Base-by-base conservation (phyloP, 2,888 invertebrate species). In the Phyto melanocephala region DNA sequence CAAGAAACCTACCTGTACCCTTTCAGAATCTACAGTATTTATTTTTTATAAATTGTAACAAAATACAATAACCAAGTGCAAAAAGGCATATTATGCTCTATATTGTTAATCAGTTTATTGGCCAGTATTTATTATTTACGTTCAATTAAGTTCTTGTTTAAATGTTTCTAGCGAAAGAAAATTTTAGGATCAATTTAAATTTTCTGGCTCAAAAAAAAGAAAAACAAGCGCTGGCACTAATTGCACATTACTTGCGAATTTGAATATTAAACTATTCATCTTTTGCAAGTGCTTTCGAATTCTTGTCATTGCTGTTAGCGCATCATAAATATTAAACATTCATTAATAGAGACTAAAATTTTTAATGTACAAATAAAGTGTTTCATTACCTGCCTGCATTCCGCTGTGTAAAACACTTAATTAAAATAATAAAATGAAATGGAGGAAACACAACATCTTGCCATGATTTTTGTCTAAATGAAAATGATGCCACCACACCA, bases 301-400 rank as follows among this genome's bases (percentile, higher is more conserved):
- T 47, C 22, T 24, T 54, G 15, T 42, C 13, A 54, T 52, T 70
- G 24, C 54, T 24, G n/a, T 77, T 54, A 77, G 62, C 17, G 24
- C 17, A 45, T 70, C 77, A 77, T 77, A 70, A 77, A 77, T 77
- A 77, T 77, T 70, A 77, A 77, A 70, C 45, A 17, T 45, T 45
- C 54, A 70, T 70, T 70, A 77, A 70, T 62, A 62, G 22, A 54
- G 52, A 54, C 62, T 45, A 28, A 52, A 45, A 42, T 1, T 40
- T 13, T n/a, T 37, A 10, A 60, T 50, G 33, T 35, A 22, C 22
- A 68, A 58, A 54, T 24, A 62, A 17, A n/a, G n/a, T 45, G 42
- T 2, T 42, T 45, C 20, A 15, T 24, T 33, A n/a, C 10, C 15
- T 22, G 47, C 42, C 28, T 7, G 24, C 22, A 45, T 10, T 76